phyloP scores from a whole-genome alignment of 2,113 vertebrate genomes.

The Melozone crissalis region DNA sequence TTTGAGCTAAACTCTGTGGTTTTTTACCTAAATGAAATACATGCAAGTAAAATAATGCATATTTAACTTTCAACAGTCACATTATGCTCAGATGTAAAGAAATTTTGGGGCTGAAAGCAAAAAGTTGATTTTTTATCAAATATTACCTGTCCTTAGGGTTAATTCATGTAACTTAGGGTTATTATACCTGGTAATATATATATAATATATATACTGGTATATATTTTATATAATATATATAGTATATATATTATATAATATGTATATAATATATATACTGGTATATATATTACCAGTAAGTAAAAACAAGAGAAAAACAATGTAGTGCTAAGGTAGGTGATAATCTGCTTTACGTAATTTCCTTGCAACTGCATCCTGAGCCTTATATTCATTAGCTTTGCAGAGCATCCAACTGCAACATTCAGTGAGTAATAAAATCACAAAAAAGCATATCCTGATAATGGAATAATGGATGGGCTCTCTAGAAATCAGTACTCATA shows the following conservation, averaged over 20 bases:
- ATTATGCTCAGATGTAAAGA: neutral
- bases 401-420: neutral
- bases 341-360: neutral
- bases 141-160: neutral
- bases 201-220: too few species aligned
- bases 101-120: neutral
- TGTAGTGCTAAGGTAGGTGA: neutral
- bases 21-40: neutral
- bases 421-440: neutral
- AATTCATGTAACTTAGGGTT: neutral
- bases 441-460: neutral
- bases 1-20: neutral
- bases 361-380: neutral
- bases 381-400: neutral
- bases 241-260: too few species aligned
- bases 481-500: neutral
- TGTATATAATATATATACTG: too few species aligned
- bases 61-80: neutral
- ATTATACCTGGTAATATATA: neutral
- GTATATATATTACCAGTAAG: neutral
- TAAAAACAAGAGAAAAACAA: neutral
- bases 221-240: too few species aligned
- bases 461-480: neutral
- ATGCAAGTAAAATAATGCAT: neutral
- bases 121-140: neutral